Conservation (phyloP, 1,140 invertebrate genomes). For the Macrobrachium rosenbergii region DNA sequence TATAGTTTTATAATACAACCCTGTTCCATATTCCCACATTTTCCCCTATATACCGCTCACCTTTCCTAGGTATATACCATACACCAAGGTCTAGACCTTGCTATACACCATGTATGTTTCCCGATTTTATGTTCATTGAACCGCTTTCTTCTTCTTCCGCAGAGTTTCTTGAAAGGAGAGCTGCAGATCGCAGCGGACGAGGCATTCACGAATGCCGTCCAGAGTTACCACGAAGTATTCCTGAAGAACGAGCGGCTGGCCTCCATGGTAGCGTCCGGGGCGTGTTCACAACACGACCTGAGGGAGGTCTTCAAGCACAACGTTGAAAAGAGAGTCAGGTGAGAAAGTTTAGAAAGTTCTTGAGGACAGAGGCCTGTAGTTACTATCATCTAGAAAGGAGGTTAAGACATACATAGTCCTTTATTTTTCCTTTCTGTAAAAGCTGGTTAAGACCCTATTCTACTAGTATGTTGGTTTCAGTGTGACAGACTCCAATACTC, state of each 20-base stretch:
- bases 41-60: too few relatives aligned
- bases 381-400: too few relatives aligned
- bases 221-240: constrained; percentile 98
- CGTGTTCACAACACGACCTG: constrained; percentile 98
- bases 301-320: constrained; percentile 98
- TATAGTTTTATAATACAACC: too few relatives aligned
- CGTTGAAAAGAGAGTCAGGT: constrained; percentile 95
- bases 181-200: constrained; percentile 98
- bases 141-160: constrained; percentile 64
- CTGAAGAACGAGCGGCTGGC: constrained; percentile 95
- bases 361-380: too few relatives aligned
- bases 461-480: neutral
- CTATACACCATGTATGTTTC: too few relatives aligned
- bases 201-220: constrained; percentile 98
- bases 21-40: too few relatives aligned
- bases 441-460: too few relatives aligned
- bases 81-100: too few relatives aligned
- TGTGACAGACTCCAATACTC: too few relatives aligned
- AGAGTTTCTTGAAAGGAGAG: constrained; percentile 94
- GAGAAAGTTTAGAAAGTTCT: constrained; percentile 64
- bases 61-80: too few relatives aligned
- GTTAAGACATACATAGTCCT: neutral
- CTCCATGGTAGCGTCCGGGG: constrained; percentile 96
- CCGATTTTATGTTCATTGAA: neutral
- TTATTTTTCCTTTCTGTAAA: neutral